These are phyloP conservation scores for Brachypalpus laphriformis DNA, from an alignment of 2,888 invertebrate species.

Conservation along the genomic window DNA sequence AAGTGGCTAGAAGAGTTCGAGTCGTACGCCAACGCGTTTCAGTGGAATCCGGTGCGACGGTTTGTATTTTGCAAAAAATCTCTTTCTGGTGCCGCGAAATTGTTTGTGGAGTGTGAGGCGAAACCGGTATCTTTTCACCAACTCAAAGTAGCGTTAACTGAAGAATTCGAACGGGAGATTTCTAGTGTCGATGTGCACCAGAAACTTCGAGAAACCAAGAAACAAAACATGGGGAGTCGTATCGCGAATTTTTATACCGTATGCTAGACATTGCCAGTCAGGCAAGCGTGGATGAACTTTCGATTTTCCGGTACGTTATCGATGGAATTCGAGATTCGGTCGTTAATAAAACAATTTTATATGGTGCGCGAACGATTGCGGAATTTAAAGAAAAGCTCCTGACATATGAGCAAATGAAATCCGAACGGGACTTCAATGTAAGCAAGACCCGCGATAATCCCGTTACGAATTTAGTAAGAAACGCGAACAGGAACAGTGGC, in stretches of 20 bases:
- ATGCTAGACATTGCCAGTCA: too few species aligned
- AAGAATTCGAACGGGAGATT: constrained; percentile 18
- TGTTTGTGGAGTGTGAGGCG: constrained; percentile 36
- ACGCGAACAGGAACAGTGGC: too few species aligned
- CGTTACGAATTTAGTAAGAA: neutral
- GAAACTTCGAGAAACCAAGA: constrained; percentile 34
- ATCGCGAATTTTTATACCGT: too few species aligned
- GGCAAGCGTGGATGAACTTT: constrained; percentile 21
- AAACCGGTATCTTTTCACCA: constrained; percentile 29
- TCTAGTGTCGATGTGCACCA: constrained; percentile 31
- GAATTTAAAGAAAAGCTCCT: constrained; percentile 30
- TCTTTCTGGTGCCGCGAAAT: constrained; percentile 15
- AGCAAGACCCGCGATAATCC: neutral
- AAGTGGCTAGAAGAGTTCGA: constrained; percentile 44
- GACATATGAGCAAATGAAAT: constrained; percentile 43
- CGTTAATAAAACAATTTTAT: constrained; percentile 37
- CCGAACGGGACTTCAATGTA: neutral
- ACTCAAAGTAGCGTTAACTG: constrained; percentile 12
- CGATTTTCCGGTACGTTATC: constrained; percentile 49
- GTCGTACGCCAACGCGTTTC: constrained; percentile 26
- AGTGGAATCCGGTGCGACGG: constrained; percentile 26
- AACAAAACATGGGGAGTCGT: neutral
- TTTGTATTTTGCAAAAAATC: constrained; percentile 43
- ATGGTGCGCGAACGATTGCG: constrained; percentile 26
- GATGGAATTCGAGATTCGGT: constrained; percentile 39